phyloP scores from a whole-genome alignment of 1,140 invertebrate species.

The Temnothorax curvispinosus region DNA sequence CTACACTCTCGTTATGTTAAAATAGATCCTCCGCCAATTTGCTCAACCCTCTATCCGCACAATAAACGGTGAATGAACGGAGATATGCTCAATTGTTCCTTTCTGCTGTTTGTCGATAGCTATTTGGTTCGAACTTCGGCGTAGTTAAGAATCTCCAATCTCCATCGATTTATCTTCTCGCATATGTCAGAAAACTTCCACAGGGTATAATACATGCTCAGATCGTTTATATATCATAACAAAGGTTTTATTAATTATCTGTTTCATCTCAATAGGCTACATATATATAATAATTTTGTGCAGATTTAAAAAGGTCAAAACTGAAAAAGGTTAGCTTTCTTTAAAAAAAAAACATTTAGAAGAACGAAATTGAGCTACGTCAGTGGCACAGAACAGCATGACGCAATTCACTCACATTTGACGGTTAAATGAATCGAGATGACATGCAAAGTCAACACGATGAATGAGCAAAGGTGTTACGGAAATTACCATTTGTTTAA shows the following conservation, averaged over 20 bases:
- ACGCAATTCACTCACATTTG: constrained; percentile 1
- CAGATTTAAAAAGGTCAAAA: neutral
- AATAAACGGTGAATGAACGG: neutral
- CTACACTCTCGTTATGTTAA: neutral
- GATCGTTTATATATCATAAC: no score
- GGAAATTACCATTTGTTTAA: neutral
- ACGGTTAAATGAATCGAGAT: neutral
- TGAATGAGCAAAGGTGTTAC: neutral
- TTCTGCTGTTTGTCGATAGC: constrained; percentile 5
- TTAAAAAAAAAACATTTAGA: neutral
- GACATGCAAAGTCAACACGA: neutral
- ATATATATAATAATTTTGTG: neutral
- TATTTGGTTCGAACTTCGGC: neutral
- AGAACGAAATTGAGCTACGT: neutral
- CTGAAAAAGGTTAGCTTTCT: neutral
- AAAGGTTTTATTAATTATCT: neutral
- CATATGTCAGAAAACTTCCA: neutral
- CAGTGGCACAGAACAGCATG: neutral
- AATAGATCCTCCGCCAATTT: constrained; percentile 16
- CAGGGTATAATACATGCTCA: no score
- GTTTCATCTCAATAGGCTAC: no score
- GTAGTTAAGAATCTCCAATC: neutral
- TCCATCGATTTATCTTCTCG: neutral
- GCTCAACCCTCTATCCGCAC: constrained; percentile 1
- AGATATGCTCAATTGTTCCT: neutral